These are phyloP conservation scores for Eumacrocentrus americanus DNA, from an alignment of 2,888 invertebrate species.

Conservation along the genomic window DNA sequence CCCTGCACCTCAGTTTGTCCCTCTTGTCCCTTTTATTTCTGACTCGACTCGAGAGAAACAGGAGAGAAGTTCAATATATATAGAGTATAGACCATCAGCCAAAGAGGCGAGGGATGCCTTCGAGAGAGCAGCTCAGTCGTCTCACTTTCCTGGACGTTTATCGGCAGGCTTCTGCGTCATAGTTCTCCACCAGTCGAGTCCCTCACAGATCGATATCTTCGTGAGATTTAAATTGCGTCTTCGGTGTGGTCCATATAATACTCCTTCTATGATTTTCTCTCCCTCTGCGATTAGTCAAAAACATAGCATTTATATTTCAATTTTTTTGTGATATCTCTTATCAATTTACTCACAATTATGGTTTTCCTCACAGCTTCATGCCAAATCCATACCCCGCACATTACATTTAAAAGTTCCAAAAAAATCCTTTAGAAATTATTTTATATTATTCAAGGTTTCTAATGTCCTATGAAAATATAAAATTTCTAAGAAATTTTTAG, in stretches of 20 bases:
- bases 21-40: conserved; percentile 15
- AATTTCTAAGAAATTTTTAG: too few species aligned
- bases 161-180: conserved; percentile 5
- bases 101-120: too few species aligned
- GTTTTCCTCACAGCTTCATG: too few species aligned
- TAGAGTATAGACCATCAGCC: neutral
- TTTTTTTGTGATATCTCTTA: conserved; percentile 2
- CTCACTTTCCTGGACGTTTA: conserved; percentile 6
- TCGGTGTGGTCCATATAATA: too few species aligned
- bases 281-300: neutral
- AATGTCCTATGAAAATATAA: too few species aligned
- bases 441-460: too few species aligned
- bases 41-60: neutral
- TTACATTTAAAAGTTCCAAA: too few species aligned
- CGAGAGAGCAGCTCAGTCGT: neutral
- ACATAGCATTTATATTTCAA: neutral
- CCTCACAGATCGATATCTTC: neutral
- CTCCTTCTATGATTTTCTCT: neutral
- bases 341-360: too few species aligned
- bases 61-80: neutral
- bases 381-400: too few species aligned
- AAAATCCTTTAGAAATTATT: too few species aligned
- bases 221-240: neutral
- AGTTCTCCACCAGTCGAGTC: neutral
- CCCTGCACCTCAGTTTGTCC: neutral